Evolutionary conservation across 2,888 invertebrate species (phyloP), one percentile per base, ranked within the genome.

Genomic region (Sminthurinus aureus): DNA sequence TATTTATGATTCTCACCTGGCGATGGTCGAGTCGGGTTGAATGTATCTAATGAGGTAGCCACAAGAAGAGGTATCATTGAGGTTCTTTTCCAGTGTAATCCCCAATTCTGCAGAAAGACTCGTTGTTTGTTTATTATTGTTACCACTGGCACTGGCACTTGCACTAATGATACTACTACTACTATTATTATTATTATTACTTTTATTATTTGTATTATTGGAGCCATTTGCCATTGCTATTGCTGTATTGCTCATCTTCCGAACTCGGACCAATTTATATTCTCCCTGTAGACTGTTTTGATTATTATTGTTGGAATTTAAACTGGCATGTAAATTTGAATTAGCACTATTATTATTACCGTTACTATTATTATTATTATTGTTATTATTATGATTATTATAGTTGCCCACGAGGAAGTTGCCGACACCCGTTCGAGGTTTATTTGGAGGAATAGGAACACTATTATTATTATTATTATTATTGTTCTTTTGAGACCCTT

Each of bases 51-150:
- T 91, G 85, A 91, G 89, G 87, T 92, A 92, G 74, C 90, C 90
- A 18, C 89, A 88, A 69, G 89, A 88, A 50, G 93, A 91, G 86
- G 92, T 92, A 90, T 93, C 93, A 88, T 91, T 92, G 89, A 93
- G 92, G 85, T 91, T 91, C 82, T 91, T 91, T 77, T 90, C 91
- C 76, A 87, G 77, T n/a, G 79, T 81, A 38, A 87, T 73, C 66
- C 87, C 87, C 38, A 87, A 52, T 26, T 87, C 86, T 0, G 51
- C 18, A 6, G 38, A 38, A 4, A 38, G 38, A 6, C 38, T 38
- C 38, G 38, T 38, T 38, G 38, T 38, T 38, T 38, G 38, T 38
- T 38, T 38, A 38, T 38, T 38, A 38, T 38, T 38, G 6, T 38
- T 38, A 38, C 38, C 38, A 38, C 38, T 38, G 38, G 71, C 38